Evolutionary conservation across 2,797 vertebrate species (phyloP).

Genomic region (Eulemur albifrons): DNA sequence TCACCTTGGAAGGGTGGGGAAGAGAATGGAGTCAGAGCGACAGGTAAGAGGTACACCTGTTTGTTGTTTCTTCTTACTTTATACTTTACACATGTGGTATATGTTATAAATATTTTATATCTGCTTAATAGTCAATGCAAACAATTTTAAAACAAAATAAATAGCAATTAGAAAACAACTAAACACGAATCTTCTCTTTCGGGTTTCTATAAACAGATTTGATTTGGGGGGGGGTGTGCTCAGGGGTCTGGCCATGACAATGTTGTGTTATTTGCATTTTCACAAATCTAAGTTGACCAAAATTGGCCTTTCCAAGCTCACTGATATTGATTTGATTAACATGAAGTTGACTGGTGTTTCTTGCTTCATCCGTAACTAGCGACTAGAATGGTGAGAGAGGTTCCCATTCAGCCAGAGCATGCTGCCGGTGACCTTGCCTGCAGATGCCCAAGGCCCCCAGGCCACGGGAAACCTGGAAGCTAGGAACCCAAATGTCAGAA

Average conservation of each 20-base stretch:
- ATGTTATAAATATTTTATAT: not conserved
- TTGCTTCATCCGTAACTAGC: not conserved
- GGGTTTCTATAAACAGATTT: not conserved
- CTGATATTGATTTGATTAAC: not conserved
- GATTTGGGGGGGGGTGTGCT: fast-evolving
- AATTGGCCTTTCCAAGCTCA: not conserved
- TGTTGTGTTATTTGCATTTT: not conserved
- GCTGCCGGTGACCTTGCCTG: not conserved
- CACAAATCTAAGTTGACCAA: not conserved
- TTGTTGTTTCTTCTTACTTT: not conserved
- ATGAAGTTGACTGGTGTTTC: not conserved
- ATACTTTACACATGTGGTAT: not conserved
- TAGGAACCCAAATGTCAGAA: not conserved
- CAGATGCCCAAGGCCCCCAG: not conserved
- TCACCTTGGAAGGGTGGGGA: not conserved
- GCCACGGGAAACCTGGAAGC: not conserved
- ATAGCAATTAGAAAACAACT: not conserved
- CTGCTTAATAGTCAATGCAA: not conserved
- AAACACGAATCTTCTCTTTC: not conserved
- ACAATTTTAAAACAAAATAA: not conserved
- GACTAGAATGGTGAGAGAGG: not conserved
- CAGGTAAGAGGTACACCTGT: not conserved
- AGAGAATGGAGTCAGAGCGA: not conserved
- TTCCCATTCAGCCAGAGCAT: not conserved
- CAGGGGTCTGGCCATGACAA: not conserved